Evolutionary conservation across 2,113 vertebrate species (phyloP), one percentile per base, ranked within the genome.

Genomic region (Cinclus mexicanus): DNA sequence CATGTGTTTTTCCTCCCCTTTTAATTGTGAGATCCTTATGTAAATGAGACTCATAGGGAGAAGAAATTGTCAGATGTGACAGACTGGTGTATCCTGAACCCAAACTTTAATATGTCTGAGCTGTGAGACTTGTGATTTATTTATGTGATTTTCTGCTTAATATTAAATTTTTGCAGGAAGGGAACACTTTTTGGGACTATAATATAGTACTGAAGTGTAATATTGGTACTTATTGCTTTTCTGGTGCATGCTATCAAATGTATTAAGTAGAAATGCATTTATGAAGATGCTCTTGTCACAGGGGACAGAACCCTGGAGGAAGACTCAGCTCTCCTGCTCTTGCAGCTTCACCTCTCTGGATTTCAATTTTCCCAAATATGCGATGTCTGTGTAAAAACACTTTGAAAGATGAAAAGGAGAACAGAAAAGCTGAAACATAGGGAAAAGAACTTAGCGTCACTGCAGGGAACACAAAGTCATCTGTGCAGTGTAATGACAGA

Each of bases 121-220:
- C 60, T 74, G 11, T 56, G 76, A 96, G 46, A 47, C 46, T 65
- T 92, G n/a, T 86, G 90, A 89, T 93, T 88, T 90, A n/a, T 89
- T 94, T 79, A 21, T 81, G 37, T 72, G 70, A 83, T 89, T 75
- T 91, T 83, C 57, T 83, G 26, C 24, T 85, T 78, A 83, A 61
- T 91, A 70, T 52, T 41, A 89, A 61, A 55, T 28, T 41, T n/a
- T 44, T 67, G 70, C 70, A 65, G 31, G 71, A 83, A 82, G 83
- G 52, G 71, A 75, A 71, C n/a, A 29, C 42, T 85, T 89, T 86
- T 61, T 10, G 21, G 41, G 29, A 70, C 52, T 74, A 35, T 69
- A 78, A 77, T 74, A 46, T 50, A 50, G 41, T 94, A 31, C 64
- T 29, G 53, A 87, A 76, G 39, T 59, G 17, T 77, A 81, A 41